Conservation (phyloP, 2,797 vertebrate genomes). For the Calcarius lapponicus region DNA sequence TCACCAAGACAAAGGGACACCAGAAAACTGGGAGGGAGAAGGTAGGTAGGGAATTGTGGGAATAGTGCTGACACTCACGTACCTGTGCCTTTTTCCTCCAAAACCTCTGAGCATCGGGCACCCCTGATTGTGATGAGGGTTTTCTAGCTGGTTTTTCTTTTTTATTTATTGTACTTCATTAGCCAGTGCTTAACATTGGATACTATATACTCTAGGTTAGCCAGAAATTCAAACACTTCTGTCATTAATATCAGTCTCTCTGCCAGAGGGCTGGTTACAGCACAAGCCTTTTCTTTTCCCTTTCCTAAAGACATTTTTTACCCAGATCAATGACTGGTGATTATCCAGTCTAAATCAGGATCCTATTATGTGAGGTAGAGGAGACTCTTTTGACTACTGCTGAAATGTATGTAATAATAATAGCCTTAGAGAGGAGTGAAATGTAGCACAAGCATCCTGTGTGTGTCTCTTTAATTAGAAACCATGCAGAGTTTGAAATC, state of each 20-base stretch:
- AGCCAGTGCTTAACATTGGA: neutral
- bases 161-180: neutral
- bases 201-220: neutral
- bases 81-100: neutral
- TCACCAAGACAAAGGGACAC: neutral
- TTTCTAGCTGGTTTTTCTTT: neutral
- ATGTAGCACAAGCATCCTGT: constrained; percentile 30
- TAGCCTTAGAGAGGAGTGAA: constrained; percentile 28
- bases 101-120: neutral
- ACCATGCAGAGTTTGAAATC: constrained; percentile 52
- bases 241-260: neutral
- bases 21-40: neutral
- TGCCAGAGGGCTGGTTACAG: constrained; percentile 3
- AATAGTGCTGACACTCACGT: neutral
- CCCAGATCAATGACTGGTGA: constrained; percentile 10
- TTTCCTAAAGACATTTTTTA: constrained; percentile 47
- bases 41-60: too few relatives aligned
- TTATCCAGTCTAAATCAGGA: constrained; percentile 49
- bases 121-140: neutral
- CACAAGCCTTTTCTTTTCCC: neutral
- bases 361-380: constrained; percentile 20
- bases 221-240: constrained; percentile 9
- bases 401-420: constrained; percentile 47
- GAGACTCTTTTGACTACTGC: constrained; percentile 42
- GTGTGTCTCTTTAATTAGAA: constrained; percentile 65